Evolutionary conservation across 2,113 vertebrate species (phyloP).

Genomic region (Oryzias celebensis): DNA sequence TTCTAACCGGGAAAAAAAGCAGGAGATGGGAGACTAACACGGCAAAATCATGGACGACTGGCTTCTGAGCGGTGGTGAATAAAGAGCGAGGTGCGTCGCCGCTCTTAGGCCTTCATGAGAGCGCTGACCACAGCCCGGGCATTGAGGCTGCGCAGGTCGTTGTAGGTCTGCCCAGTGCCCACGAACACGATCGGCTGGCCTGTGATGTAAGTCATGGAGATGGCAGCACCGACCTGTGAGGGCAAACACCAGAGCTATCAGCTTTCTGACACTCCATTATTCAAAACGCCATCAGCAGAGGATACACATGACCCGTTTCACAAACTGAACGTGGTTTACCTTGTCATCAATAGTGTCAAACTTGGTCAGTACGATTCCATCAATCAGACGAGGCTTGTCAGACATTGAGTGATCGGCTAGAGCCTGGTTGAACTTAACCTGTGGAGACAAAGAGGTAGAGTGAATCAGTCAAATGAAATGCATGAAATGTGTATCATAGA

Average conservation of each 20-base stretch:
- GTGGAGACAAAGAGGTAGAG: background rate
- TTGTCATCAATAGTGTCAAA: slow-evolving; percentile 99
- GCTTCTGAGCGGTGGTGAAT: slow-evolving; percentile 26
- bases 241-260: slow-evolving; percentile 1
- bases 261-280: slow-evolving; percentile 4
- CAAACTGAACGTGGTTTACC: slow-evolving; percentile 68
- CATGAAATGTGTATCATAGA: background rate
- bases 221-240: slow-evolving; percentile 91
- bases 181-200: slow-evolving; percentile 98
- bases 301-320: too few relatives aligned
- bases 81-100: slow-evolving; percentile 26
- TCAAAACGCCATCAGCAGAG: background rate
- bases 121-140: slow-evolving; percentile 94
- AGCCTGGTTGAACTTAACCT: slow-evolving; percentile 99
- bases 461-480: slow-evolving; percentile 9
- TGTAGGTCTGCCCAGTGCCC: slow-evolving; percentile 97
- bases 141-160: slow-evolving; percentile 96
- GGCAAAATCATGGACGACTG: slow-evolving; percentile 34
- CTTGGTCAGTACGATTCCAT: slow-evolving; percentile 98
- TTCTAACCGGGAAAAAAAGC: slow-evolving; percentile 24
- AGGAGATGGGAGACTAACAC: slow-evolving; percentile 31
- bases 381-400: slow-evolving; percentile 92
- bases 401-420: slow-evolving; percentile 96
- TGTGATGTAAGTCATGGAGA: slow-evolving; percentile 99
- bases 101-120: slow-evolving; percentile 93